Conservation (phyloP, 2,113 vertebrate genomes). For the Ginglymostoma cirratum region DNA sequence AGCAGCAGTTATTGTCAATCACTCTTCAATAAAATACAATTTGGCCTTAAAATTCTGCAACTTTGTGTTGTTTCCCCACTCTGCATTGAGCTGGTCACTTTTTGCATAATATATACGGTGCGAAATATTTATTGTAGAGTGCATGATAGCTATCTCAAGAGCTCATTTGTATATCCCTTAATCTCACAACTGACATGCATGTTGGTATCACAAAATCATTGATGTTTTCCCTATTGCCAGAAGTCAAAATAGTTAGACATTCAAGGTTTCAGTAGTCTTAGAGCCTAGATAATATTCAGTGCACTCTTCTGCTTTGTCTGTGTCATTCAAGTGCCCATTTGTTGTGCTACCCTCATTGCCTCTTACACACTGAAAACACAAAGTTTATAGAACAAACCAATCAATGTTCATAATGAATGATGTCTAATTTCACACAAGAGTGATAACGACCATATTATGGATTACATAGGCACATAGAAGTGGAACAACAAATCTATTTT, state of each 20-base stretch:
- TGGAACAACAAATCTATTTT: slow-evolving; percentile 1
- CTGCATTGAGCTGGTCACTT: background rate
- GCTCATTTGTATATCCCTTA: background rate
- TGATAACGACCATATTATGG: background rate
- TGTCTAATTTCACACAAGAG: background rate
- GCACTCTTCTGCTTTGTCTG: background rate
- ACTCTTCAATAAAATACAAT: background rate
- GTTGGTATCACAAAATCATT: background rate
- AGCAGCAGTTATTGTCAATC: background rate
- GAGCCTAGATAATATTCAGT: background rate
- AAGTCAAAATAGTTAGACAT: background rate
- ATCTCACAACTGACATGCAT: background rate
- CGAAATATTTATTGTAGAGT: background rate
- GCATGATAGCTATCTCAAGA: background rate
- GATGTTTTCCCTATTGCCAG: background rate
- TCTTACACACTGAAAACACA: background rate
- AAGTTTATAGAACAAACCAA: no score
- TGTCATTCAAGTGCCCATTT: background rate
- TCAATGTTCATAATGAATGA: background rate
- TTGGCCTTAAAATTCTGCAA: background rate
- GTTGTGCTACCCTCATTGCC: background rate
- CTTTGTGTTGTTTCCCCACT: background rate
- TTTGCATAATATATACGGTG: background rate
- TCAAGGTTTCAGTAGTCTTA: background rate
- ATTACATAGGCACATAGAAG: background rate